Conservation (phyloP, 2,888 invertebrate genomes). For the Biston stratarius region DNA sequence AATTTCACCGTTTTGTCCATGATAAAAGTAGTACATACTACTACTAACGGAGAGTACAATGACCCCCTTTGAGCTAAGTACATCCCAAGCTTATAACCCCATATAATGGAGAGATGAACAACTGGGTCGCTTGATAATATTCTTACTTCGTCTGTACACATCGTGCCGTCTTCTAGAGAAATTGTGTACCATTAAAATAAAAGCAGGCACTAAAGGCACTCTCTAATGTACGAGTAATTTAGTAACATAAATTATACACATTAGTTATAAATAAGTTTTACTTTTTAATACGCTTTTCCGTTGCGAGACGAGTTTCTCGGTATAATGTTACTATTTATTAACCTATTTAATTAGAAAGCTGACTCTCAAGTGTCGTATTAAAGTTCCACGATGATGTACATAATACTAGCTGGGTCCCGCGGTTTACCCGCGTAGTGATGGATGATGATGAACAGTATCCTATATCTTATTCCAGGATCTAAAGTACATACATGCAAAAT, state of each 20-base stretch:
- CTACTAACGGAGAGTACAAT: too few species aligned
- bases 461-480: too few species aligned
- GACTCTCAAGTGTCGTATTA: neutral
- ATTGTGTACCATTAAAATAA: constrained; percentile 27
- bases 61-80: constrained; percentile 19
- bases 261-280: constrained; percentile 19
- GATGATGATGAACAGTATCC: too few species aligned
- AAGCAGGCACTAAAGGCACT: constrained; percentile 22
- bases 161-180: constrained; percentile 40
- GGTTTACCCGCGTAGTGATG: too few species aligned
- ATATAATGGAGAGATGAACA: constrained; percentile 54
- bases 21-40: too few species aligned
- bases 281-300: constrained; percentile 31
- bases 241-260: constrained; percentile 12
- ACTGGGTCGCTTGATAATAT: constrained; percentile 51
- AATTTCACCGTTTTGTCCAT: neutral
- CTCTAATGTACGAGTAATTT: constrained; percentile 26
- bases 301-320: constrained; percentile 1
- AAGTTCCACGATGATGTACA: neutral
- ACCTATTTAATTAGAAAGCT: constrained; percentile 5
- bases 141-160: constrained; percentile 29
- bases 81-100: constrained; percentile 12
- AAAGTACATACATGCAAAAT: too few species aligned
- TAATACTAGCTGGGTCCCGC: too few species aligned
- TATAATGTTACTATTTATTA: neutral